These are phyloP conservation scores for Phrynocephalus forsythii DNA, from an alignment of 2,797 vertebrate genomes.

Conservation along the genomic window DNA sequence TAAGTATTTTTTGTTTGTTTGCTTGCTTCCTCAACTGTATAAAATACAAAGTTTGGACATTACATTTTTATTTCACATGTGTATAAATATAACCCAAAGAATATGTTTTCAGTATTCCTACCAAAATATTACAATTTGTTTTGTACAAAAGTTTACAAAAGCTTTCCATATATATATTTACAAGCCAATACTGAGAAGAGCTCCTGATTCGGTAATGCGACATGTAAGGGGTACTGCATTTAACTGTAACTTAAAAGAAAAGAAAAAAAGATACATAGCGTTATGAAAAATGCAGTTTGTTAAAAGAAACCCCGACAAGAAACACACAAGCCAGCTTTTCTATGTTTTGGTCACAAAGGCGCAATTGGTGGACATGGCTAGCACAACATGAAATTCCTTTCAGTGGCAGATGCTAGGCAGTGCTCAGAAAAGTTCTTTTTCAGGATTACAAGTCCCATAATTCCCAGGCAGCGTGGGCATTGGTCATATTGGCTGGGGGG, in stretches of 20 bases:
- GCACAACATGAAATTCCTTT: background rate
- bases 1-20: slow-evolving; percentile 78
- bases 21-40: slow-evolving; percentile 78
- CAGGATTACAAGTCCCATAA: too few species aligned
- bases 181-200: slow-evolving; percentile 76
- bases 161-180: slow-evolving; percentile 81
- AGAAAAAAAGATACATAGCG: slow-evolving; percentile 1
- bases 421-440: background rate
- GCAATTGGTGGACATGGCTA: background rate
- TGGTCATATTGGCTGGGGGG: too few species aligned
- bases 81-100: slow-evolving; percentile 89
- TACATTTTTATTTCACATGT: slow-evolving; percentile 85
- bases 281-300: slow-evolving; percentile 5
- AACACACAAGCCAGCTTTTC: background rate
- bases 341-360: background rate
- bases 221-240: slow-evolving; percentile 71
- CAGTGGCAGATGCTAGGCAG: background rate
- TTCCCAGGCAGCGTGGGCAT: too few species aligned
- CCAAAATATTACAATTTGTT: slow-evolving; percentile 83
- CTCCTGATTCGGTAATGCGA: slow-evolving; percentile 69
- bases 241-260: slow-evolving; percentile 27
- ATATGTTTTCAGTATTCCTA: slow-evolving; percentile 85
- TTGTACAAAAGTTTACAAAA: slow-evolving; percentile 89
- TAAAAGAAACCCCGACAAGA: background rate
- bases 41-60: slow-evolving; percentile 85